Base-by-base conservation (phyloP, 2,888 invertebrate genomes). In the Aricia artaxerxes region DNA sequence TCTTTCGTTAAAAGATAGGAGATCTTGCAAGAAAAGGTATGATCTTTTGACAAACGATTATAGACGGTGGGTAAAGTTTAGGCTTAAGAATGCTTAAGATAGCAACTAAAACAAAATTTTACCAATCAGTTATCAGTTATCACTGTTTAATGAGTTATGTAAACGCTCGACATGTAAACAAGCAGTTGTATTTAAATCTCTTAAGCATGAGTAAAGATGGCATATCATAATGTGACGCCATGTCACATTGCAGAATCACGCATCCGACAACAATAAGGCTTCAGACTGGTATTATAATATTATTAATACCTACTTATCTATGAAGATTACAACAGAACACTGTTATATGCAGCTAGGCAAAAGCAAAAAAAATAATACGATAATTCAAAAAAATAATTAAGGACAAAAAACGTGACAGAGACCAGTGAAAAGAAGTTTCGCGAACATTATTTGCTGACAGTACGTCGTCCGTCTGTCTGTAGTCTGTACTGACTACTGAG, bases 161-260 rank as follows among this genome's bases (percentile, higher is more conserved):
- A 53, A 53, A 53, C 53, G 13, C 11, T 53, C 4, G 13, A 11
- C 24, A 64, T 61, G 64, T 31, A 64, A 31, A 31, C 24, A 61
- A 61, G 61, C 24, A 61, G 61, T 61, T 24, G 24, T 61, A 24
- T 64, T 64, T 64, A 24, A 64, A 64, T 64, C 64, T 31, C 11
- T 11, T 31, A 64, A 31, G 31, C 31, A 64, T 64, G 64, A 64
- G 64, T 64, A 64, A 64, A 31, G 61, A 31, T 61, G 64, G 64
- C 9, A 31, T 64, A 24, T 31, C 64, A 64, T 64, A 64, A 31
- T 31, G 31, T 31, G 64, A 64, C 64, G 64, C 64, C 9, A 24
- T 64, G 64, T 64, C 64, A 64, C 64, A 64, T 64, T 64, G 64
- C 64, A 64, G 31, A 64, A 64, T 64, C 64, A 64, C 64, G 64